Percentiles rank a stretch among this genome's conserved stretches.
Evolutionary conservation across 2,888 invertebrate species (phyloP).

Genomic region (Lithophane semibrunnea): DNA sequence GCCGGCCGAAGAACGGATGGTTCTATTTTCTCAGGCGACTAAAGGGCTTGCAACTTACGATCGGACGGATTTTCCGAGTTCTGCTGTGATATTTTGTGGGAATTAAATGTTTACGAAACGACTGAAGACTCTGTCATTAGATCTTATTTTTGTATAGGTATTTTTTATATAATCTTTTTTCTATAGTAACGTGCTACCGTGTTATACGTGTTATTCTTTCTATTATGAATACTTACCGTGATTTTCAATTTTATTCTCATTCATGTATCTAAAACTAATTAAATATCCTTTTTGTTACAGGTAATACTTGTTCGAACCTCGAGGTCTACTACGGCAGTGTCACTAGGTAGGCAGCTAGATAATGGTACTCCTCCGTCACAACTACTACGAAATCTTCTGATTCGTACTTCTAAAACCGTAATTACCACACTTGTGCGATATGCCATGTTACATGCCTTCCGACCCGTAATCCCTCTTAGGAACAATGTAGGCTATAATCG

Average conservation of each 20-base stretch:
- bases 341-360: background rate
- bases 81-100: slow-evolving; percentile 23
- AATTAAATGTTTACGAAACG: slow-evolving; percentile 10
- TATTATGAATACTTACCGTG: background rate
- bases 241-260: background rate
- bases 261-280: slow-evolving; percentile 9
- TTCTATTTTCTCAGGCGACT: slow-evolving; percentile 42
- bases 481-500: background rate
- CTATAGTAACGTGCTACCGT: background rate
- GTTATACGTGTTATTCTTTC: background rate
- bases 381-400: background rate
- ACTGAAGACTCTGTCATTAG: background rate
- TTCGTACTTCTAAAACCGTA: background rate
- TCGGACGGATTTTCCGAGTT: slow-evolving; percentile 18
- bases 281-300: slow-evolving; percentile 35
- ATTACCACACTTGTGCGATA: slow-evolving; percentile 1
- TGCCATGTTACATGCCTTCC: background rate
- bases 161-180: background rate
- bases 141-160: background rate
- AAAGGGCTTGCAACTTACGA: slow-evolving; percentile 17
- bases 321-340: too few species aligned
- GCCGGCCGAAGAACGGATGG: slow-evolving; percentile 20
- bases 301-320: slow-evolving; percentile 12
- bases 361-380: background rate
- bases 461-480: background rate